These are phyloP conservation scores for Syngnathoides biaculeatus DNA, from an alignment of 2,113 vertebrate genomes.

Conservation along the genomic window DNA sequence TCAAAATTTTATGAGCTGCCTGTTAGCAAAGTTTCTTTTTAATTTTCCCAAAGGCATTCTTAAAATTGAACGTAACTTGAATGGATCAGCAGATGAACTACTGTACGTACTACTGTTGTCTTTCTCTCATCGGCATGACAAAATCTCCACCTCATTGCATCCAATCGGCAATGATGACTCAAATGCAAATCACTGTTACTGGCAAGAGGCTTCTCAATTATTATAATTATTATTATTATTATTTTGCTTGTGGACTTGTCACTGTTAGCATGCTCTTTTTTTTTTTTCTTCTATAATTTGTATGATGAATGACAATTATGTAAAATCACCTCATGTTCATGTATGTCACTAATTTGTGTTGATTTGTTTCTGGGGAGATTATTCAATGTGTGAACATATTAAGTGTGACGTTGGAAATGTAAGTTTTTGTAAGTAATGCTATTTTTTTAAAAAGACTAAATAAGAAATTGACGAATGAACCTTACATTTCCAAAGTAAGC, in stretches of 20 bases:
- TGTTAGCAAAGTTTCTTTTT: too few species aligned
- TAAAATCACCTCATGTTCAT: slow-evolving; percentile 5
- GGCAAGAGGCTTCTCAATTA: neutral
- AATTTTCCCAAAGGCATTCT: too few species aligned
- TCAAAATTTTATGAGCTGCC: neutral
- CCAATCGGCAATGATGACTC: neutral
- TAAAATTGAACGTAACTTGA: neutral
- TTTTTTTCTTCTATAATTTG: neutral
- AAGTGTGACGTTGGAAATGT: slow-evolving; percentile 45
- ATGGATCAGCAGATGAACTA: neutral
- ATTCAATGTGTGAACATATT: slow-evolving; percentile 5
- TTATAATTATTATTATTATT: neutral
- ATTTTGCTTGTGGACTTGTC: neutral
- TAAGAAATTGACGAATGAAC: slow-evolving; percentile 10
- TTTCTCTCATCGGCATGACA: neutral
- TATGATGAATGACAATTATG: slow-evolving; percentile 20
- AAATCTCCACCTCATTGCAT: neutral
- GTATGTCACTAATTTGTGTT: slow-evolving; percentile 18
- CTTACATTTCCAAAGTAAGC: slow-evolving; percentile 40
- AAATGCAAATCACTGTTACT: neutral
- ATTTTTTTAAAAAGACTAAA: neutral
- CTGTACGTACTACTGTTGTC: too few species aligned
- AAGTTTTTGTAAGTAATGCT: slow-evolving; percentile 1
- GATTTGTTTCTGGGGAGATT: slow-evolving; percentile 24
- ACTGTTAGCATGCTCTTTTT: slow-evolving; percentile 8